Conservation (phyloP, 2,797 vertebrate genomes). For the Dryobates pubescens region DNA sequence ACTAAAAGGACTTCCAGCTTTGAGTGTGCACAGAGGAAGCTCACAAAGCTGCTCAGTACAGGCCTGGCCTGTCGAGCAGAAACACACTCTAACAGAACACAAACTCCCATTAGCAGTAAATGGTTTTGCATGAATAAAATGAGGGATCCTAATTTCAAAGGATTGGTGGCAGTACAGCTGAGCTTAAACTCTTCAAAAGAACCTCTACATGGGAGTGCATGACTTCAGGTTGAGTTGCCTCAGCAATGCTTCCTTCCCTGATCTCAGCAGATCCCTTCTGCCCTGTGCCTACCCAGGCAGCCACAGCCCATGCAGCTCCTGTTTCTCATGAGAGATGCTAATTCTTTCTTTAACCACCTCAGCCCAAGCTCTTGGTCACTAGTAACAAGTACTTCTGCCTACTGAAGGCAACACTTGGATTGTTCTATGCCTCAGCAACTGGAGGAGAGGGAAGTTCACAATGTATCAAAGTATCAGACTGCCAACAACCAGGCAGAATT, state of each 20-base stretch:
- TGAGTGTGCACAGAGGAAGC: accelerated
- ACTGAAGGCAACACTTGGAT: neutral
- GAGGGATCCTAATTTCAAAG: neutral
- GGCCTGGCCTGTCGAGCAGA: accelerated
- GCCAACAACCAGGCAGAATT: neutral
- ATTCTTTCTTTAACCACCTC: neutral
- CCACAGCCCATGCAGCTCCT: accelerated
- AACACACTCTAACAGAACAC: neutral
- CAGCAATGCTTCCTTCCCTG: neutral
- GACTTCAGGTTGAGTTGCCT: neutral
- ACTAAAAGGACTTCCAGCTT: neutral
- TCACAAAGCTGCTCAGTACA: neutral
- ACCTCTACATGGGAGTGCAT: accelerated
- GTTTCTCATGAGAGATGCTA: accelerated
- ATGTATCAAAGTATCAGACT: neutral
- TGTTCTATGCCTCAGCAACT: neutral
- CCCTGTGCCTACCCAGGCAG: neutral
- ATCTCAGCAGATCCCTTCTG: neutral
- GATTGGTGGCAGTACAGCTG: neutral
- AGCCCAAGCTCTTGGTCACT: neutral
- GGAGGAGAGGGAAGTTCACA: neutral
- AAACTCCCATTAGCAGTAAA: neutral
- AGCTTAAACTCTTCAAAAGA: neutral
- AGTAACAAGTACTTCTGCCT: neutral
- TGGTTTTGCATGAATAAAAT: neutral